Percentiles rank a stretch among this genome's conserved stretches.
Evolutionary conservation across 1,140 invertebrate genomes (phyloP).

Genomic region (Drosophila micromelanica): DNA sequence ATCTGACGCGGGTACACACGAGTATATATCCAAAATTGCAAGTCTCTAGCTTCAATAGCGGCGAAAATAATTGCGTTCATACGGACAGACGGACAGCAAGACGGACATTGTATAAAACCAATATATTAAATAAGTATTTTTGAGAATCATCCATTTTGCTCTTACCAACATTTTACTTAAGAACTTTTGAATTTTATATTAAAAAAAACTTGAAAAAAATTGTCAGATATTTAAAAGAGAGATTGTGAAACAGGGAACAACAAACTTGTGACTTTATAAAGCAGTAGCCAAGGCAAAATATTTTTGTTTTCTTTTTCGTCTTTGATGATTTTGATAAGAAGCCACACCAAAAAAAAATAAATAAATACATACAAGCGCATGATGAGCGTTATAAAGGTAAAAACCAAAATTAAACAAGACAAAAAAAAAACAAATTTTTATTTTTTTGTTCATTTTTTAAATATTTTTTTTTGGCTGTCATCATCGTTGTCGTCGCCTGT

Average conservation of each 20-base stretch:
- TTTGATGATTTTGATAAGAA: conserved; percentile 48
- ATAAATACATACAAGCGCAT: conserved; percentile 16
- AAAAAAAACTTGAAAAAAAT: not conserved
- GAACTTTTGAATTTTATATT: not conserved
- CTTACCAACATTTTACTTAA: too few relatives aligned
- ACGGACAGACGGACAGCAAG: too few relatives aligned
- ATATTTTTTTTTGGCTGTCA: conserved; percentile 20
- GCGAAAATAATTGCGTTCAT: too few relatives aligned
- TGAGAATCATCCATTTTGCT: too few relatives aligned
- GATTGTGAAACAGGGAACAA: not conserved
- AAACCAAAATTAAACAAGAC: conserved; percentile 22
- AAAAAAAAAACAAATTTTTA: conserved; percentile 23
- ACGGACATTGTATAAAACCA: too few relatives aligned
- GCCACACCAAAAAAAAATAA: conserved; percentile 19
- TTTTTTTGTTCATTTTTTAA: conserved; percentile 23
- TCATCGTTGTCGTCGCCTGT: conserved; percentile 25
- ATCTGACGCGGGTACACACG: too few relatives aligned
- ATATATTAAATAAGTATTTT: too few relatives aligned
- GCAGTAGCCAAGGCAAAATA: conserved; percentile 18
- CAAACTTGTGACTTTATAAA: not conserved
- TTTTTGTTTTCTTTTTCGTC: not conserved
- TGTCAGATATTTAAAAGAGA: not conserved
- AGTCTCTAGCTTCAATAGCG: too few relatives aligned
- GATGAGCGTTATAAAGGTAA: conserved; percentile 47
- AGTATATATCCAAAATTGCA: too few relatives aligned